Percentiles rank a stretch among this genome's conserved stretches.
Evolutionary conservation across 2,888 invertebrate species (phyloP).

Genomic region (Xylota sylvarum): DNA sequence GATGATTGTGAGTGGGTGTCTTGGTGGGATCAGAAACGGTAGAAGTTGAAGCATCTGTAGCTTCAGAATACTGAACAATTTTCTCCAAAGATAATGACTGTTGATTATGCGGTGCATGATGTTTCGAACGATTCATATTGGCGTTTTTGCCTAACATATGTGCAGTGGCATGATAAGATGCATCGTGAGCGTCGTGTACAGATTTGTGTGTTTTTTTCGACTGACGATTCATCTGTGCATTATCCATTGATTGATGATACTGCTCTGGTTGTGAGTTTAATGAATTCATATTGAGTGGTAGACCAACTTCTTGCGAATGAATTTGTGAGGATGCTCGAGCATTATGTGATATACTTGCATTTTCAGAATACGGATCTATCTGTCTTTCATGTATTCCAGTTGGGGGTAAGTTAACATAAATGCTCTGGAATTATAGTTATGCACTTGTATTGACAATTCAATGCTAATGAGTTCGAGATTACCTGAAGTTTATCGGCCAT

Average conservation of each 20-base stretch:
- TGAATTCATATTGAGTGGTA: constrained; percentile 37
- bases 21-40: constrained; percentile 44
- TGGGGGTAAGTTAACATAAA: constrained; percentile 83
- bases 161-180: constrained; percentile 50
- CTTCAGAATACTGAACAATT: constrained; percentile 82
- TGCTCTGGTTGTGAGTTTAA: constrained; percentile 35
- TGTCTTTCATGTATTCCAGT: constrained; percentile 80
- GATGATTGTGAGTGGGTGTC: constrained; percentile 58
- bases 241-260: constrained; percentile 28
- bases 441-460: too few relatives aligned
- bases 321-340: constrained; percentile 38
- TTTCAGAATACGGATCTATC: constrained; percentile 82
- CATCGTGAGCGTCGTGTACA: constrained; percentile 77
- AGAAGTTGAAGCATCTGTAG: constrained; percentile 78
- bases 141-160: constrained; percentile 53
- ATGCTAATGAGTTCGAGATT: background rate
- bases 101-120: constrained; percentile 45
- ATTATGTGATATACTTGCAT: constrained; percentile 81
- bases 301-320: constrained; percentile 51
- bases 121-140: constrained; percentile 59
- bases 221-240: constrained; percentile 34
- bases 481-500: constrained; percentile 86
- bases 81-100: constrained; percentile 79
- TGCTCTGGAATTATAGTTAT: constrained; percentile 79
- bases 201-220: constrained; percentile 72